phyloP scores from a whole-genome alignment of 2,888 invertebrate species.

The Lissonota sp. region DNA sequence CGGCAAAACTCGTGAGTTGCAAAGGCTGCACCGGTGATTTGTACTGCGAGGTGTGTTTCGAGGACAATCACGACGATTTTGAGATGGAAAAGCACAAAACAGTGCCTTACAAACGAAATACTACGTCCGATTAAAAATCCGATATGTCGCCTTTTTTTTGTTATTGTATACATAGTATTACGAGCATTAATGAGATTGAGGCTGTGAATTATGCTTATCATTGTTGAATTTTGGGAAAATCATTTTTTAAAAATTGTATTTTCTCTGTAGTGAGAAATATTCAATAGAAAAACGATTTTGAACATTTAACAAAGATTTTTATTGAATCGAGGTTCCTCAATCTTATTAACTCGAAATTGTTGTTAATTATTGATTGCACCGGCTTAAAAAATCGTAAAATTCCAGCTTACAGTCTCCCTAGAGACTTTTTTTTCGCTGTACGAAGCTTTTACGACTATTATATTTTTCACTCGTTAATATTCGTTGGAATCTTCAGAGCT shows the following conservation, averaged over 20 bases:
- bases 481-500: not conserved
- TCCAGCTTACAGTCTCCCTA: not conserved
- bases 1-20: slow-evolving; percentile 89
- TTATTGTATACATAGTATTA: slow-evolving; percentile 9
- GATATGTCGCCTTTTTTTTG: not conserved
- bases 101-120: slow-evolving; percentile 66
- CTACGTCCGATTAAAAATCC: slow-evolving; percentile 45
- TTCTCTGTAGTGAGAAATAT: no score
- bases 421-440: not conserved
- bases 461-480: slow-evolving; percentile 46
- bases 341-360: not conserved
- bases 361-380: slow-evolving; percentile 35
- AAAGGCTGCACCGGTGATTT: slow-evolving; percentile 91
- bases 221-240: no score
- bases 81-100: slow-evolving; percentile 81
- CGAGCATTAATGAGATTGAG: not conserved
- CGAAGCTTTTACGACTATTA: slow-evolving; percentile 35
- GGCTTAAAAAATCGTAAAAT: slow-evolving; percentile 33
- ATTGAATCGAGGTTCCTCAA: no score
- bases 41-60: slow-evolving; percentile 91
- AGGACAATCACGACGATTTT: slow-evolving; percentile 88
- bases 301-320: no score
- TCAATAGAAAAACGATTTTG: no score
- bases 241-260: no score
- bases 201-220: no score